Base-by-base conservation (phyloP, 2,113 vertebrate genomes). In the Erythrocercus mccallii region DNA sequence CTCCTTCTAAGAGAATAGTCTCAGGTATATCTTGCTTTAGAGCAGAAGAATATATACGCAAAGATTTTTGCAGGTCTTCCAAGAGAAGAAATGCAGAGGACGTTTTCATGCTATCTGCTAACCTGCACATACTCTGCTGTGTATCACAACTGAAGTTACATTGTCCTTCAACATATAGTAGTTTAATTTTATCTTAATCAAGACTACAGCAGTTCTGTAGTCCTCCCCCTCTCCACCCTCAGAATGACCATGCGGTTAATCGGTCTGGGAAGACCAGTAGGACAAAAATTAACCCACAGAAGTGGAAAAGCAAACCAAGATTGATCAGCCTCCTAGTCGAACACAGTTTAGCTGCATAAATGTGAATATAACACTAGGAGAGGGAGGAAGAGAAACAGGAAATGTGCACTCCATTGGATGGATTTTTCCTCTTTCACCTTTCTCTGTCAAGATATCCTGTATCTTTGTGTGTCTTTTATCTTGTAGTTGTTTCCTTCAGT, bases 181-280 rank as follows among this genome's bases (percentile, higher is more conserved):
- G 20, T 47, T 73, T 48, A 74, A 58, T 65, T 47, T 42, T 0
- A 2, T 50, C 25, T 81, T 44, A 73, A 3, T 57, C 20, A 45
- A 74, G 24, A 73, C 20, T 48, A 6, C 5, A 48, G 37, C 4
- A 53, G 17, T 72, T 69, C 28, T 72, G n/a, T 44, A 47, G 23
- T 78, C 21, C 12, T 73, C 2, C 6, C 6, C 12, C 17, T 50
- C 15, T 28, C 12, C 12, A 2, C 12, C 0, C 27, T 2, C 24
- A 40, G 37, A 42, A 7, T 25, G 13, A 60, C 20, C 2, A 2
- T 31, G 20, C 25, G 76, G 31, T 56, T 61, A 27, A 25, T 65
- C 3, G 2, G 11, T 65, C 18, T 57, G 42, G n/a, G 38, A 92
- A 68, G 16, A 30, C 30, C 27, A 51, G 10, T 44, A n/a, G 6